Evolutionary conservation across 2,113 vertebrate genomes (phyloP).

Genomic region (Ictalurus punctatus): DNA sequence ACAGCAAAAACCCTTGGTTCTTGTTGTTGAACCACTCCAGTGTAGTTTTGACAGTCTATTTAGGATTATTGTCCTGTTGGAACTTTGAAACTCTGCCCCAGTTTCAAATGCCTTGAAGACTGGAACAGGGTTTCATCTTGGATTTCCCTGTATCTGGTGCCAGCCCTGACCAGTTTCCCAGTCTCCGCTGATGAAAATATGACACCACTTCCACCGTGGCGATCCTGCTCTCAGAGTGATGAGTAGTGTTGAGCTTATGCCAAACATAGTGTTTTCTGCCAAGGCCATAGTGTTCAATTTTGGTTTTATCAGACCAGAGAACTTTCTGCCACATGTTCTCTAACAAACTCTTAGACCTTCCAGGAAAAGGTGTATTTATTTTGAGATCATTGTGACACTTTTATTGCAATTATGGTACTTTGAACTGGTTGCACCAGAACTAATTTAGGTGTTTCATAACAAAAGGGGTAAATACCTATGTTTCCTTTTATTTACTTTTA

Average conservation of each 20-base stretch:
- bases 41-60: neutral
- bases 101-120: neutral
- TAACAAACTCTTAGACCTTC: neutral
- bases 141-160: neutral
- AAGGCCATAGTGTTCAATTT: neutral
- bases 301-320: neutral
- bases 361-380: neutral
- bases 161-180: neutral
- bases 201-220: neutral
- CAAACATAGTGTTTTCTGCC: neutral
- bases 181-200: neutral
- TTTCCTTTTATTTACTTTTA: neutral
- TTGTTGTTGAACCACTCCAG: neutral
- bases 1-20: neutral
- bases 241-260: neutral
- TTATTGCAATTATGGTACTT: neutral
- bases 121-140: neutral
- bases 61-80: neutral
- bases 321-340: neutral
- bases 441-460: neutral
- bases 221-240: neutral
- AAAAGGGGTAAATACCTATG: neutral
- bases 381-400: neutral
- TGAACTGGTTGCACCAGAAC: neutral
- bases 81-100: neutral